These are phyloP conservation scores for Drosophila pallidifrons DNA, from an alignment of 1,140 invertebrate species.

Conservation along the genomic window DNA sequence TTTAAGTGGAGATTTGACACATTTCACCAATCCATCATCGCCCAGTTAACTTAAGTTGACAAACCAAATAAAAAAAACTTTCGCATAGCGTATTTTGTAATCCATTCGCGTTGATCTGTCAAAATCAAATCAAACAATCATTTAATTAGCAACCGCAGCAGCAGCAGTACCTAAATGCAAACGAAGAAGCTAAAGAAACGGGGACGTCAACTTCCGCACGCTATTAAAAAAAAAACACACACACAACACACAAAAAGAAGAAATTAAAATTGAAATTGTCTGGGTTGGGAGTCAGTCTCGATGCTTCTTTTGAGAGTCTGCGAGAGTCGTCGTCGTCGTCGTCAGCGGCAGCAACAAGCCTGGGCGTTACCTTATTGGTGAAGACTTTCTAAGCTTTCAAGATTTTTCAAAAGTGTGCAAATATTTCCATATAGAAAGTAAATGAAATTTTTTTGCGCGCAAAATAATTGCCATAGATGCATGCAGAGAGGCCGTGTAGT, in stretches of 20 bases:
- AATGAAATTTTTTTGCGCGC: slow-evolving; percentile 50
- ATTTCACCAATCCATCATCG: slow-evolving; percentile 46
- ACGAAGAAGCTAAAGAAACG: slow-evolving; percentile 24
- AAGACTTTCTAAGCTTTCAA: slow-evolving; percentile 59
- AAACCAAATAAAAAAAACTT: slow-evolving; percentile 37
- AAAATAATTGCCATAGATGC: slow-evolving; percentile 52
- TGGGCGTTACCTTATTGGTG: slow-evolving; percentile 49
- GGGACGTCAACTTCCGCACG: slow-evolving; percentile 49
- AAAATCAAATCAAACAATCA: slow-evolving; percentile 65
- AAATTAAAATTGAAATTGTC: slow-evolving; percentile 41
- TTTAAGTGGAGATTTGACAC: slow-evolving; percentile 34
- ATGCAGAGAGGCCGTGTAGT: slow-evolving; percentile 46
- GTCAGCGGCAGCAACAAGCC: not conserved
- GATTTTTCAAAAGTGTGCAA: slow-evolving; percentile 54
- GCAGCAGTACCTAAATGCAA: slow-evolving; percentile 9
- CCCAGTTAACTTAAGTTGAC: slow-evolving; percentile 16
- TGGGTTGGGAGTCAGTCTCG: slow-evolving; percentile 5
- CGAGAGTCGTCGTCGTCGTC: not conserved
- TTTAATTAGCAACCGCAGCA: slow-evolving; percentile 55
- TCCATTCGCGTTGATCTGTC: slow-evolving; percentile 47
- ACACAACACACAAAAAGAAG: slow-evolving; percentile 6
- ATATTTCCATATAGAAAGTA: slow-evolving; percentile 65
- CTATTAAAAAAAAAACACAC: slow-evolving; percentile 29
- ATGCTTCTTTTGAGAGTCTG: slow-evolving; percentile 27
- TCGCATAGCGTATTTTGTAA: slow-evolving; percentile 40